These are phyloP conservation scores for Acyrthosiphon pisum DNA, from an alignment of 1,140 invertebrate species.

Conservation along the genomic window DNA sequence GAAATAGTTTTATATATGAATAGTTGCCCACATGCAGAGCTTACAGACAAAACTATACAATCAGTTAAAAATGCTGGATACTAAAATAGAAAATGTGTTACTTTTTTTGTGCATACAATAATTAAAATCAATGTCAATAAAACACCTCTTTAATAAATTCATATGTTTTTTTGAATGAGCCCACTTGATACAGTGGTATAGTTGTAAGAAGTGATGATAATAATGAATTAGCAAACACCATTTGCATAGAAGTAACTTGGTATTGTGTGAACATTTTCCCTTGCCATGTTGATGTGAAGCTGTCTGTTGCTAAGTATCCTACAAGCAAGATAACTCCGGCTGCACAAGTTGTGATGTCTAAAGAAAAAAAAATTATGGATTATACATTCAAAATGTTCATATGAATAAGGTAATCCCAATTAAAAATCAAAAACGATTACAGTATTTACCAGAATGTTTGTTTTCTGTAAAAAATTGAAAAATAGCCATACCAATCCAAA, in stretches of 20 bases:
- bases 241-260: constrained; percentile 85
- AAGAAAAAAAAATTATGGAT: constrained; percentile 62
- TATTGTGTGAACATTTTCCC: constrained; percentile 86
- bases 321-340: constrained; percentile 87
- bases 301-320: constrained; percentile 94
- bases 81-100: constrained; percentile 64
- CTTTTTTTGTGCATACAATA: constrained; percentile 42
- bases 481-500: constrained; percentile 91
- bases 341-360: constrained; percentile 75
- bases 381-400: constrained; percentile 22
- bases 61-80: constrained; percentile 83
- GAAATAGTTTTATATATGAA: constrained; percentile 97
- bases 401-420: background rate
- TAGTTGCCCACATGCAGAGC: constrained; percentile 91
- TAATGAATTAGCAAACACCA: constrained; percentile 97
- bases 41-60: constrained; percentile 83
- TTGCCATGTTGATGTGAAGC: constrained; percentile 99
- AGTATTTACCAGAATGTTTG: constrained; percentile 50
- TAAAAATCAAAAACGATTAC: background rate
- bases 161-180: constrained; percentile 78
- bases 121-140: constrained; percentile 49
- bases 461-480: constrained; percentile 80
- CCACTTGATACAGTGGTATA: constrained; percentile 87
- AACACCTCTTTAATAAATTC: constrained; percentile 76
- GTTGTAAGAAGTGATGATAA: constrained; percentile 93